Conservation (phyloP, 2,888 invertebrate species). For the Flabesymbios commensalis region DNA sequence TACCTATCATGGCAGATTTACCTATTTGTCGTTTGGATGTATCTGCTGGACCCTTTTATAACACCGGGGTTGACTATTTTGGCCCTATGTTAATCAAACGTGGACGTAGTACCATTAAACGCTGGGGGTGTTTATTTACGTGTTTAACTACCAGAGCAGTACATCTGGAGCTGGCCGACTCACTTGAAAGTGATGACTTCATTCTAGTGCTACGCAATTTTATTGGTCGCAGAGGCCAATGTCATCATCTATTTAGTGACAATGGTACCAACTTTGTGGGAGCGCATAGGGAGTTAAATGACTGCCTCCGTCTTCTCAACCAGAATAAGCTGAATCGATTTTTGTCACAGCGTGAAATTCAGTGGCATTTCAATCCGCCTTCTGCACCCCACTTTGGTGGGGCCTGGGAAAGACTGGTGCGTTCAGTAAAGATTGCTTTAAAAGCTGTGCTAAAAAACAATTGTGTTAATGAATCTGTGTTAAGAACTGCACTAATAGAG, state of each 20-base stretch:
- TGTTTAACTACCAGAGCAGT: slow-evolving; percentile 48
- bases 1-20: slow-evolving; percentile 52
- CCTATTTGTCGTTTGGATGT: slow-evolving; percentile 47
- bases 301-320: too few relatives aligned
- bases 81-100: slow-evolving; percentile 46
- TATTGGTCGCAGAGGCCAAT: slow-evolving; percentile 26
- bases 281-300: slow-evolving; percentile 25
- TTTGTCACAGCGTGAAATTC: not conserved
- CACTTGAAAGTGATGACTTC: slow-evolving; percentile 34
- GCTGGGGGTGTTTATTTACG: slow-evolving; percentile 47
- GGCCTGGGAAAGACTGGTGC: not conserved
- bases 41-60: slow-evolving; percentile 37
- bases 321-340: not conserved
- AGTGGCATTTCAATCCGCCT: not conserved
- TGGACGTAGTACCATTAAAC: slow-evolving; percentile 41
- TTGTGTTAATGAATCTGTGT: not conserved
- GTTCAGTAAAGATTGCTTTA: not conserved
- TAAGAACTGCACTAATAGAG: not conserved
- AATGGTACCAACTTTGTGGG: slow-evolving; percentile 31
- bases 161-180: slow-evolving; percentile 41
- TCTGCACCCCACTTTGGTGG: slow-evolving; percentile 2
- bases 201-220: slow-evolving; percentile 31
- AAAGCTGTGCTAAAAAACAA: not conserved
- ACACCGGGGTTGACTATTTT: slow-evolving; percentile 50
- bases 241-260: slow-evolving; percentile 26